phyloP scores from a whole-genome alignment of 2,797 vertebrate species.

The Crotalus adamanteus region DNA sequence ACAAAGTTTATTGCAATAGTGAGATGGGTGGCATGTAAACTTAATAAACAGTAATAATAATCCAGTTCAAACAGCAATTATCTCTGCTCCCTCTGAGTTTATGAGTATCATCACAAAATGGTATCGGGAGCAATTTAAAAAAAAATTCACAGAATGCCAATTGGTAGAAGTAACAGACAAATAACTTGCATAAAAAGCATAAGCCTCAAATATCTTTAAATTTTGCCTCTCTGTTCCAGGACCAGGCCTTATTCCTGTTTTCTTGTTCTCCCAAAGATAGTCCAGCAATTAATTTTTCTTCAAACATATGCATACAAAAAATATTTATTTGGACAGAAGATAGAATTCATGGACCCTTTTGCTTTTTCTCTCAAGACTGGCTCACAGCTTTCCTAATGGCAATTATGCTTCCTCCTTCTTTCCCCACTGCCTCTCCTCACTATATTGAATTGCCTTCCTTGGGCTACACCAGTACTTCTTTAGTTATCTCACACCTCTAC shows the following conservation, averaged over 20 bases:
- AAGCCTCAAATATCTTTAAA: neutral
- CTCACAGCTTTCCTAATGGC: neutral
- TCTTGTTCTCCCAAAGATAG: neutral
- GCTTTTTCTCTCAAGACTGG: neutral
- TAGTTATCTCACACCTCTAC: neutral
- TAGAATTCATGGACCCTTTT: neutral
- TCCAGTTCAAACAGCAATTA: neutral
- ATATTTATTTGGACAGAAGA: neutral
- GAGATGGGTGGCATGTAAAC: neutral
- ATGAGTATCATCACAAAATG: neutral
- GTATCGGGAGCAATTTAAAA: neutral
- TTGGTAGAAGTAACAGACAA: neutral
- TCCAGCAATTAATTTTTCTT: neutral
- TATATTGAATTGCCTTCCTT: neutral
- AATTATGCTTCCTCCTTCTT: neutral
- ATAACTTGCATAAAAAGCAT: neutral
- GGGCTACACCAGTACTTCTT: neutral
- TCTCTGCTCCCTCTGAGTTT: neutral
- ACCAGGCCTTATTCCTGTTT: neutral
- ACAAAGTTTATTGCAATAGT: neutral
- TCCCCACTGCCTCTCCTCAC: neutral
- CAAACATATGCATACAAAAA: neutral
- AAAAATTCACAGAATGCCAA: neutral
- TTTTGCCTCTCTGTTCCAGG: neutral
- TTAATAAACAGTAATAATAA: neutral